These are phyloP conservation scores for Blera fallax DNA, from an alignment of 2,888 invertebrate species.

Conservation along the genomic window DNA sequence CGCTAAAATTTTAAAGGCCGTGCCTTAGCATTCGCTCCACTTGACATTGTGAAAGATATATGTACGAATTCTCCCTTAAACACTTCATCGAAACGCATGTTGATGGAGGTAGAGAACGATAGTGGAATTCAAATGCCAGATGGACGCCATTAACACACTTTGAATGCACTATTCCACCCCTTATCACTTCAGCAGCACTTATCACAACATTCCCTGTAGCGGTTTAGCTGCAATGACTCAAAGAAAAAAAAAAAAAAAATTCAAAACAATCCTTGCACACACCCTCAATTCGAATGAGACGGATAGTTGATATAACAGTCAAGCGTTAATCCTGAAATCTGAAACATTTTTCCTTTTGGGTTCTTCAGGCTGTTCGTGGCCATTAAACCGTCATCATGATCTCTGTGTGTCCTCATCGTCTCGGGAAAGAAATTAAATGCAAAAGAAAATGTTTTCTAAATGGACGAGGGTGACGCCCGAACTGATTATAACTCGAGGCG, in stretches of 20 bases:
- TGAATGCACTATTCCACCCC: slow-evolving; percentile 54
- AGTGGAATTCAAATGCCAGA: slow-evolving; percentile 62
- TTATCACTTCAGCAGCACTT: slow-evolving; percentile 64
- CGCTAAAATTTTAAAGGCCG: slow-evolving; percentile 18
- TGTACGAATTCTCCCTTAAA: slow-evolving; percentile 29
- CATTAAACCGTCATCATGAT: slow-evolving; percentile 64
- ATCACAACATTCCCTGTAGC: slow-evolving; percentile 64
- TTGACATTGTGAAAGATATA: slow-evolving; percentile 51
- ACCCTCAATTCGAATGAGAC: slow-evolving; percentile 29
- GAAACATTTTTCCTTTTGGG: slow-evolving; percentile 50
- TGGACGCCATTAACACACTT: slow-evolving; percentile 71
- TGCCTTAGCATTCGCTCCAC: slow-evolving; percentile 25
- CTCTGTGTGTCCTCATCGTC: slow-evolving; percentile 34
- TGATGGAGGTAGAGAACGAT: slow-evolving; percentile 53
- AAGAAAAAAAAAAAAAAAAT: slow-evolving; percentile 3
- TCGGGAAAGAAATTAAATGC: slow-evolving; percentile 42
- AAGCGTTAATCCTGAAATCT: slow-evolving; percentile 64
- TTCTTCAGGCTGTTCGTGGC: slow-evolving; percentile 38
- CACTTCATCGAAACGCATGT: slow-evolving; percentile 53
- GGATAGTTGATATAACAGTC: slow-evolving; percentile 31
- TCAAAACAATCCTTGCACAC: slow-evolving; percentile 24
- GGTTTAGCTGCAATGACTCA: slow-evolving; percentile 22
- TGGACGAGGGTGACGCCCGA: slow-evolving; percentile 68
- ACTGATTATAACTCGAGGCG: slow-evolving; percentile 56
- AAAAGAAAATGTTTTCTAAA: slow-evolving; percentile 41